Evolutionary conservation across 2,797 vertebrate genomes (phyloP).

Genomic region (Enteromius mattozi): DNA sequence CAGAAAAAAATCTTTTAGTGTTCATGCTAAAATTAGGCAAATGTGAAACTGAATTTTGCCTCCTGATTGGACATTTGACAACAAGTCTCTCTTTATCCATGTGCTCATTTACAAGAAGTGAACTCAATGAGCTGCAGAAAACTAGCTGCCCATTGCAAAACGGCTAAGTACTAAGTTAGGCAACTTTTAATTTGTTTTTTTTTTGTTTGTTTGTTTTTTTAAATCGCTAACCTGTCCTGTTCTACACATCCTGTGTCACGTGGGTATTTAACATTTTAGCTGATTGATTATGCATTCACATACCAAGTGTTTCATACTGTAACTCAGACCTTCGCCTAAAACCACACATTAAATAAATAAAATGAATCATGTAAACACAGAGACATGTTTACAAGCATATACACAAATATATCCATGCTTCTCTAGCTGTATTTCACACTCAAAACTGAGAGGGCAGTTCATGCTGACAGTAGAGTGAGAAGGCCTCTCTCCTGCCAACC

Average conservation of each 20-base stretch:
- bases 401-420: neutral
- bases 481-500: slow-evolving; percentile 9
- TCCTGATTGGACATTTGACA: slow-evolving; percentile 60
- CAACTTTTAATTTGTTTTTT: too few species aligned
- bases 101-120: neutral
- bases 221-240: neutral
- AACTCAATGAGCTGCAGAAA: neutral
- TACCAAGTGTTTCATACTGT: neutral
- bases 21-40: slow-evolving; percentile 51
- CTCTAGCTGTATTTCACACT: neutral
- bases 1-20: too few species aligned
- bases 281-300: neutral
- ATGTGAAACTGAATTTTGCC: slow-evolving; percentile 53
- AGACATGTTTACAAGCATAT: neutral
- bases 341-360: neutral
- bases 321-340: neutral
- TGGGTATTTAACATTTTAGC: neutral
- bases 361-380: neutral
- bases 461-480: slow-evolving; percentile 27
- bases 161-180: neutral
- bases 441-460: neutral
- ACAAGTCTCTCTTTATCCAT: slow-evolving; percentile 1
- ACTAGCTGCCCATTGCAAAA: neutral
- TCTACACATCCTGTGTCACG: neutral
- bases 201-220: too few species aligned